phyloP scores from a whole-genome alignment of 2,113 vertebrate genomes.

The Kobus ellipsiprymnus region DNA sequence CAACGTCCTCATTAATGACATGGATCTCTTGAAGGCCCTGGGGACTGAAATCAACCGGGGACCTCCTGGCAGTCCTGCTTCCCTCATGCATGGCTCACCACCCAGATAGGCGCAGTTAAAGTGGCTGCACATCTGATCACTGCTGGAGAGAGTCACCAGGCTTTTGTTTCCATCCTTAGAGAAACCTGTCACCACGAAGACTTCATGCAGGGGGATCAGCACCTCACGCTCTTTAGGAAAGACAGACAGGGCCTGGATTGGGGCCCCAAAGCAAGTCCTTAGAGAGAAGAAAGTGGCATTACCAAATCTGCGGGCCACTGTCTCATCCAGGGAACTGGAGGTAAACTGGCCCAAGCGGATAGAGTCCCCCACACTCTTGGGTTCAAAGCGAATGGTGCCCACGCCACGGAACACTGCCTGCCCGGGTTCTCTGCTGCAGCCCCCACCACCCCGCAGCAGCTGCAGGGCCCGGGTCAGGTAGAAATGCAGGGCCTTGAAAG shows the following conservation, averaged over 20 bases:
- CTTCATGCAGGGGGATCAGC: constrained; percentile 72
- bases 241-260: constrained; percentile 68
- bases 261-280: constrained; percentile 73
- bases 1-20: not conserved
- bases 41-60: not conserved
- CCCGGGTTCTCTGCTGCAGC: constrained; percentile 23
- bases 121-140: constrained; percentile 67
- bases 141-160: constrained; percentile 64
- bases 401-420: constrained; percentile 64
- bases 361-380: constrained; percentile 36
- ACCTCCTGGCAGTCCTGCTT: not conserved
- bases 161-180: constrained; percentile 40
- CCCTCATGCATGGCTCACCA: constrained; percentile 58
- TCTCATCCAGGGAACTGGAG: constrained; percentile 67
- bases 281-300: constrained; percentile 69
- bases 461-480: constrained; percentile 71
- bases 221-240: constrained; percentile 69
- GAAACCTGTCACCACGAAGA: constrained; percentile 64
- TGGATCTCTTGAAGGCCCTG: not conserved
- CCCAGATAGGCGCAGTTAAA: constrained; percentile 72
- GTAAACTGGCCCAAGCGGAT: constrained; percentile 72
- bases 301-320: constrained; percentile 62
- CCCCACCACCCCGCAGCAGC: constrained; percentile 26
- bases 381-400: constrained; percentile 20
- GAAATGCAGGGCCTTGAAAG: constrained; percentile 76